Conservation (phyloP, 2,113 vertebrate genomes). For the Aldabrachelys gigantea region DNA sequence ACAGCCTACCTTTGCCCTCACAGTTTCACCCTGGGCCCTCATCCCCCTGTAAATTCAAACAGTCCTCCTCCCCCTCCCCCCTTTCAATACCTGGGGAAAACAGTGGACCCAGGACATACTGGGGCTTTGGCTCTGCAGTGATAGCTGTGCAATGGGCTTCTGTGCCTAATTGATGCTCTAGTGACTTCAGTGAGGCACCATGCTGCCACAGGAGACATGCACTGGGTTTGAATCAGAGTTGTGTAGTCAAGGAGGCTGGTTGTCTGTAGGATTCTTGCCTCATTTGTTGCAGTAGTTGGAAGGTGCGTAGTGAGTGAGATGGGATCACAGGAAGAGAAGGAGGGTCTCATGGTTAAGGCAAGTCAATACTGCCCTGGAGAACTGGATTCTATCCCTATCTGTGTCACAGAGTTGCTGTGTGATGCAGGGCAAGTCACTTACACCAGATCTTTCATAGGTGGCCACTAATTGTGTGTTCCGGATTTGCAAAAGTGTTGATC, state of each 20-base stretch:
- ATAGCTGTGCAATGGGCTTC: not conserved
- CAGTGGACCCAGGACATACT: no score
- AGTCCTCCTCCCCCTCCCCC: no score
- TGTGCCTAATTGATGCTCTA: fast-evolving
- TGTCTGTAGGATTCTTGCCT: not conserved
- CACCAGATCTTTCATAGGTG: not conserved
- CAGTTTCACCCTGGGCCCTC: no score
- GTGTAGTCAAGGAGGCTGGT: fast-evolving
- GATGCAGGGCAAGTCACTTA: not conserved
- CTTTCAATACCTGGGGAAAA: no score
- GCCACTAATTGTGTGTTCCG: not conserved
- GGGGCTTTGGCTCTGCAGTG: no score
- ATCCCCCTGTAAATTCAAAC: no score
- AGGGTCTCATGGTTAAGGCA: not conserved
- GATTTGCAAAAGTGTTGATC: not conserved
- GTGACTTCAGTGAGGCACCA: not conserved
- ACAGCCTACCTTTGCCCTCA: no score
- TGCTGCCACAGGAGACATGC: not conserved
- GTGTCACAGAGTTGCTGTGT: not conserved
- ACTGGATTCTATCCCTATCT: not conserved
- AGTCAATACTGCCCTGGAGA: not conserved
- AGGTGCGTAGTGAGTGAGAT: not conserved
- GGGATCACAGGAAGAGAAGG: not conserved
- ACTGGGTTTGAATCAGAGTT: not conserved
- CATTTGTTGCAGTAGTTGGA: not conserved